Evolutionary conservation across 2,888 invertebrate species (phyloP), one percentile per base, ranked within the genome.

Genomic region (Taenaris catops): DNA sequence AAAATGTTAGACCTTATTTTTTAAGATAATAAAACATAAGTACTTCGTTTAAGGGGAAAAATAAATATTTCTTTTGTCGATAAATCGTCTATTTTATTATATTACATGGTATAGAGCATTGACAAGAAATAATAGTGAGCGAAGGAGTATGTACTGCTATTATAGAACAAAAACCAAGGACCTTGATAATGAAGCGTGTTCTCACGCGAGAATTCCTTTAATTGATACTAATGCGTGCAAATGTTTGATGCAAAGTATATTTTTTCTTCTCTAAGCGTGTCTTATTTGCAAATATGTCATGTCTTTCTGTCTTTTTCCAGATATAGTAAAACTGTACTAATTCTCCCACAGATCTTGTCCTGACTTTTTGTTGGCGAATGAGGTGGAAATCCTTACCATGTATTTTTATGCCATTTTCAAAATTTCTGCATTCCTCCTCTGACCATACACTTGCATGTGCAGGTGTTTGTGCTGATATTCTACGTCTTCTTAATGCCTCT

Each of bases 281-380:
- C 74, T 95, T 95, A 65, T 95, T 94, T 0, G 96, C 96, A 67
- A 93, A 93, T 56, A 93, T 93, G 78, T 99, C 99, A 73, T 98
- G 97, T 8, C 99, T 89, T 64, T 98, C 98, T 11, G 98, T 98
- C 79, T 99, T 99, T 80, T 99, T 99, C 99, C 99, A 99, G 34
- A 98, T 89, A 58, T 95, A 95, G 74, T 95, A 95, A 84, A 99
- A 99, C 67, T 98, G 97, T 6, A 99, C 97, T 43, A 99, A 87
- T 76, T 99, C 99, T 16, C 98, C 96, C 23, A 99, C 97, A 4
- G 97, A 96, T 52, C 98, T 89, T 37, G 98, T 97, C 55, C 95
- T 90, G 25, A 98, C 97, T 89, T 97, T 97, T 63, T 96, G 93
- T 64, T 96, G 95, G 58, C 96, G 94, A 63, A 99, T 98, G 47